Evolutionary conservation across 2,888 invertebrate species (phyloP), one percentile per base, ranked within the genome.

Genomic region (Meliscaeva auricollis): DNA sequence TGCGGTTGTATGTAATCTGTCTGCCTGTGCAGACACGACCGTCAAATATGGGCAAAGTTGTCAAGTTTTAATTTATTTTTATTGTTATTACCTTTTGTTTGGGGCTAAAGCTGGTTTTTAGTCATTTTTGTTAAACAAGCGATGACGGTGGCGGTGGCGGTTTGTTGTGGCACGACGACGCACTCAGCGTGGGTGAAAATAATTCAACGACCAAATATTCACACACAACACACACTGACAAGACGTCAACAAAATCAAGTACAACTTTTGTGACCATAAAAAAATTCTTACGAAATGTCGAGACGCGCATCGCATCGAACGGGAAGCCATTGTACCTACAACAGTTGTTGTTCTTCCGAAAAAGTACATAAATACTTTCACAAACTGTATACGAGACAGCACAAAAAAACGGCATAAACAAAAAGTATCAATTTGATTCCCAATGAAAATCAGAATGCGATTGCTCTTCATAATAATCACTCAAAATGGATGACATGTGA

Each of bases 61-160:
- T 81, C 76, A 69, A 50, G 56, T 46, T 73, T 81, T 74, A 81
- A 85, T 85, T 85, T 81, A 81, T 69, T 85, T 81, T 74, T 73
- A 85, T 73, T 73, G 73, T 81, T 77, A 73, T 73, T 85, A 56
- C 68, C 81, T 81, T 81, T 81, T 80, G 66, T 72, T 56, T 69
- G 58, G 69, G 48, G 26, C 52, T 66, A 54, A 35, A 26, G 41
- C 46, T 22, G 38, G 20, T 44, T 73, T 62, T 60, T 44, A 17
- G 46, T 38, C 26, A 26, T 72, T 38, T 41, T 69, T 26, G 9
- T 35, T 52, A 44, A 66, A 35, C 32, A 32, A 35, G 9, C 46
- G 7, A 48, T 46, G 15, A 48, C 20, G 41, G 46, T 44, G 9
- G 32, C 4, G 7, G 9, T 20, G 46, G 17, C 17, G 17, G 3